These are phyloP conservation scores for Cygnus buccinator DNA, from an alignment of 2,113 vertebrate species.

Conservation along the genomic window DNA sequence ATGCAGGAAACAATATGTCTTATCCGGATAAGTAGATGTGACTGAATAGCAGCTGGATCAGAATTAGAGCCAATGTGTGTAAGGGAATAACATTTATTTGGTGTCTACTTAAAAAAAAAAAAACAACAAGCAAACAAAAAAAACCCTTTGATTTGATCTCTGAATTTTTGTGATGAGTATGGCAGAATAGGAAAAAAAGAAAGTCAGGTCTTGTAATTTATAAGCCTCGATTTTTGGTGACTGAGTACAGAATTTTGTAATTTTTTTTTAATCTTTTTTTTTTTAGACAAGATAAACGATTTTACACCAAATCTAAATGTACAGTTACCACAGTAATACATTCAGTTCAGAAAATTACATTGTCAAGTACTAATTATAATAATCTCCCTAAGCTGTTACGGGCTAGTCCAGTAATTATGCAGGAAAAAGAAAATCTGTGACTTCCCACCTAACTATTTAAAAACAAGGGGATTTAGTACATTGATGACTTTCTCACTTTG, in stretches of 20 bases:
- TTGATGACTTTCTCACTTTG: not conserved
- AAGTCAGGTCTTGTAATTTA: not conserved
- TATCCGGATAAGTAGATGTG: rapidly evolving
- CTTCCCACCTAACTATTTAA: not conserved
- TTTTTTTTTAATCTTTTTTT: not conserved
- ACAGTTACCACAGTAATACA: not conserved
- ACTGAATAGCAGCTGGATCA: not conserved
- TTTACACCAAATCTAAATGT: not conserved
- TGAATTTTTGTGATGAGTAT: not conserved
- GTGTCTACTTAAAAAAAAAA: not conserved
- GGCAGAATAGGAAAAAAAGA: not conserved
- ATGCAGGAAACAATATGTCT: not conserved
- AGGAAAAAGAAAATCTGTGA: not conserved
- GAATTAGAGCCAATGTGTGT: not conserved
- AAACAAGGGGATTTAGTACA: not conserved
- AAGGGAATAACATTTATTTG: not conserved
- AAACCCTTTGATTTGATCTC: not conserved
- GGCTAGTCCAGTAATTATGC: not conserved
- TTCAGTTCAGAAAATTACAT: not conserved
- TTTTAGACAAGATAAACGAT: not conserved
- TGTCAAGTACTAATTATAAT: not conserved
- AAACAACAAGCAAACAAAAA: not conserved
- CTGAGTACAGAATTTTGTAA: not conserved
- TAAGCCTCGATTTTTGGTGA: not conserved
- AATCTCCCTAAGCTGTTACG: not conserved